Base-by-base conservation (phyloP, 2,113 vertebrate genomes). In the Nicator chloris region DNA sequence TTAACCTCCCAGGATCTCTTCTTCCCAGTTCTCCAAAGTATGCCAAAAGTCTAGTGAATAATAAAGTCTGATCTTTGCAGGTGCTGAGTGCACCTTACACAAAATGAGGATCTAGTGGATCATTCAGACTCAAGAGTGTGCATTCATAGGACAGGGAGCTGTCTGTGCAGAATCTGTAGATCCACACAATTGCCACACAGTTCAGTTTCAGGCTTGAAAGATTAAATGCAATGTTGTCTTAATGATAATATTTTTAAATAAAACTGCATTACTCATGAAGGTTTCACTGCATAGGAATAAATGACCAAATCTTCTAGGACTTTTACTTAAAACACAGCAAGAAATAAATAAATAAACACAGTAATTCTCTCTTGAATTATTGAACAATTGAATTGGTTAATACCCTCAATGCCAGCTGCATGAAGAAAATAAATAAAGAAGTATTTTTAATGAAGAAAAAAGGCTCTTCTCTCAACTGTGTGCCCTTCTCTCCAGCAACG, bases 401-500 rank as follows among this genome's bases (percentile, higher is more conserved):
- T 88, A 70, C 3, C 21, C 75, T 85, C 68, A 71, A 68, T 93
- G 33, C 30, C 63, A 88, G 47, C 68, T 88, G 33, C 60, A 92
- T 8, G 42, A 97, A 96, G 70, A 91, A 96, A 97, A 94, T 37
- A 94, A 97, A 91, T 33, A 90, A 93, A 73, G 76, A 95, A 91
- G 72, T 72, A 63, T 61, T 4, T 77, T 82, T 88, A 92, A 90
- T 60, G 76, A 69, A 90, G 84, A 75, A 71, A 76, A 61, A 53
- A 35, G 5, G 4, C 44, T 91, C 59, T 45, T 81, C 60, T 79
- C 96, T 92, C 79, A 90, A 54, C 20, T 75, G 10, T 47, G 9
- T 60, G 63, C 40, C 69, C 44, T 92, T 95, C 92, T 96, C 91
- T 82, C 23, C 4, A 96, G 86, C 47, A 96, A 82, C 33, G 30